Percentiles rank a stretch among this genome's conserved stretches.
Conservation (phyloP, 2,888 invertebrate genomes). For the Perdita meconis region DNA sequence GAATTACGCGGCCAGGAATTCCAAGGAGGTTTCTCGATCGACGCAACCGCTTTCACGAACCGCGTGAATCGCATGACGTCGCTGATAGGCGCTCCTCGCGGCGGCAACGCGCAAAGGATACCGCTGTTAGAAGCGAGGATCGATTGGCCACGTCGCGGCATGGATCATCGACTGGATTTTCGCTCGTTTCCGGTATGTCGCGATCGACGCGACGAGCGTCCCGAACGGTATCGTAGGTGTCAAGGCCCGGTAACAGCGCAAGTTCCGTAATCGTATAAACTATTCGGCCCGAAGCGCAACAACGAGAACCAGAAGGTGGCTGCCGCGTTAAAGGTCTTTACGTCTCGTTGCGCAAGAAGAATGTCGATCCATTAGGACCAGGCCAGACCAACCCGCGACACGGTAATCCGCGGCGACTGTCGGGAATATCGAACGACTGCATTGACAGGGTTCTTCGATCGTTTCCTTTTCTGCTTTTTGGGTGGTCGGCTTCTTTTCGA, state of each 20-base stretch:
- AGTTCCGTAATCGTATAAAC: slow-evolving; percentile 57
- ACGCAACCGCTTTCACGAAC: slow-evolving; percentile 52
- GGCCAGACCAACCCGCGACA: slow-evolving; percentile 35
- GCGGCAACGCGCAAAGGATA: slow-evolving; percentile 23
- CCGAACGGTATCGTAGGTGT: slow-evolving; percentile 58
- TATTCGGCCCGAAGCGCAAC: slow-evolving; percentile 41
- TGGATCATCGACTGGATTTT: background rate
- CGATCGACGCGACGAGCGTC: slow-evolving; percentile 6
- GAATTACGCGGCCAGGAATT: slow-evolving; percentile 18
- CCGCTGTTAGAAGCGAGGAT: background rate
- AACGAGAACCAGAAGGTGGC: slow-evolving; percentile 51
- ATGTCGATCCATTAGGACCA: slow-evolving; percentile 70
- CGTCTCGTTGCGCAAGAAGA: slow-evolving; percentile 74
- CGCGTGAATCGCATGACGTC: slow-evolving; percentile 37
- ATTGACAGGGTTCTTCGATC: slow-evolving; percentile 19
- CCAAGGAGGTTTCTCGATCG: slow-evolving; percentile 36
- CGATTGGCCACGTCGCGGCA: background rate
- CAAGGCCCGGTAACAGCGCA: slow-evolving; percentile 67
- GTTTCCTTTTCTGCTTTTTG: background rate
- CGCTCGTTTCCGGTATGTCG: background rate
- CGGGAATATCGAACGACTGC: slow-evolving; percentile 28
- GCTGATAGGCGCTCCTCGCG: slow-evolving; percentile 21
- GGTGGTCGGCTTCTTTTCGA: background rate
- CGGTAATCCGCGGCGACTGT: slow-evolving; percentile 39
- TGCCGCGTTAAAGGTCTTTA: slow-evolving; percentile 70